Percentiles rank a stretch among this genome's conserved stretches.
Evolutionary conservation across 2,888 invertebrate species (phyloP).

Genomic region (Melanotus villosus): DNA sequence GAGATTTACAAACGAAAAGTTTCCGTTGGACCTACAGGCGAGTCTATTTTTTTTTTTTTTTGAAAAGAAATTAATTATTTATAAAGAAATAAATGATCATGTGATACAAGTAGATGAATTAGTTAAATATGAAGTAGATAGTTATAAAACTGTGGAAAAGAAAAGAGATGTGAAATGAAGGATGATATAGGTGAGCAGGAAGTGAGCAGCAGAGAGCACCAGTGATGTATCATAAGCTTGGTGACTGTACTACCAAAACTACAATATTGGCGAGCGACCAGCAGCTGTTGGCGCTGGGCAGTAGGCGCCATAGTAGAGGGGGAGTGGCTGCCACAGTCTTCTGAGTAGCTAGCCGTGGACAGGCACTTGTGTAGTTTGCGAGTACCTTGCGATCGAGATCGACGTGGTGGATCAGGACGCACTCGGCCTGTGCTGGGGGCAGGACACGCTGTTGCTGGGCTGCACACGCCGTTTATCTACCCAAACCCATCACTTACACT

Average conservation of each 20-base stretch:
- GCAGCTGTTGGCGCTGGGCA: conserved; percentile 72
- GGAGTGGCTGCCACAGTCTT: conserved; percentile 71
- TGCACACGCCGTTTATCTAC: conserved; percentile 85
- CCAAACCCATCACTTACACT: conserved; percentile 63
- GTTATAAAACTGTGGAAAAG: conserved; percentile 6
- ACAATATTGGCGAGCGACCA: conserved; percentile 92
- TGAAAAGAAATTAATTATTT: too few species aligned
- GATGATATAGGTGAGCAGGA: conserved; percentile 36
- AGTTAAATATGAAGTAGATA: not conserved
- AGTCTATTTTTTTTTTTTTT: too few species aligned
- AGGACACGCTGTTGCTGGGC: conserved; percentile 54
- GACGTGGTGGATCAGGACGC: conserved; percentile 79
- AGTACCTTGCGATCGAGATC: conserved; percentile 96
- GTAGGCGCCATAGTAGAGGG: conserved; percentile 65
- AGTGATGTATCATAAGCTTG: conserved; percentile 56
- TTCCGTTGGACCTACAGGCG: too few species aligned
- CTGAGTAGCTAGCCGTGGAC: conserved; percentile 89
- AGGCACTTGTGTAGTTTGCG: conserved; percentile 93
- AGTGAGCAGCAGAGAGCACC: conserved; percentile 46
- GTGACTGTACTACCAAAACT: conserved; percentile 95
- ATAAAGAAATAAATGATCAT: conserved; percentile 24
- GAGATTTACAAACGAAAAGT: too few species aligned
- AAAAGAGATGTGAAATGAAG: conserved; percentile 32
- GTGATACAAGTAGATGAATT: conserved; percentile 13
- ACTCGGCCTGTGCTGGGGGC: conserved; percentile 61